Percentiles rank a stretch among this genome's conserved stretches.
Evolutionary conservation across 2,797 vertebrate genomes (phyloP).

Genomic region (Zenarchopterus dispar): DNA sequence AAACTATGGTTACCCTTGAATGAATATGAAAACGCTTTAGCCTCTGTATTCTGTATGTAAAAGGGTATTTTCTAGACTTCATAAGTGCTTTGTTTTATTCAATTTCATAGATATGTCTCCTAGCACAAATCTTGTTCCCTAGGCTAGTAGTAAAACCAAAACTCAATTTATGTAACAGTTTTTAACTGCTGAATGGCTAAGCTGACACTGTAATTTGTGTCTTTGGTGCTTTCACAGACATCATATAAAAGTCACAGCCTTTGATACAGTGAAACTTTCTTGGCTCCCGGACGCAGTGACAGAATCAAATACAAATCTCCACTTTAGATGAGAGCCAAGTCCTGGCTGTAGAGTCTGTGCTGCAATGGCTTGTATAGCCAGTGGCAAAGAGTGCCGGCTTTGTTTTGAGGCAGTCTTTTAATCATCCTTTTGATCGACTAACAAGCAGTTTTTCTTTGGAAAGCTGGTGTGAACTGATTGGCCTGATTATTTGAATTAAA

Average conservation of each 20-base stretch:
- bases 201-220: background rate
- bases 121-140: too few relatives aligned
- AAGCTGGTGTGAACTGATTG: constrained; percentile 53
- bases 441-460: constrained; percentile 40
- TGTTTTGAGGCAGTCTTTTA: constrained; percentile 50
- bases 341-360: constrained; percentile 3
- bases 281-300: background rate
- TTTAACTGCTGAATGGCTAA: too few relatives aligned
- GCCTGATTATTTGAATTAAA: constrained; percentile 62
- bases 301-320: constrained; percentile 10
- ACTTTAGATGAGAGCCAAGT: background rate
- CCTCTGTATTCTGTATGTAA: background rate
- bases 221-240: background rate
- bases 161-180: too few relatives aligned
- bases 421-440: constrained; percentile 57
- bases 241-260: background rate
- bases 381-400: constrained; percentile 31
- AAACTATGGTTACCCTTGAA: constrained; percentile 37
- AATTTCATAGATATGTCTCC: too few relatives aligned
- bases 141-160: too few relatives aligned
- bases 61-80: too few relatives aligned
- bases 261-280: background rate
- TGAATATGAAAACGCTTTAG: constrained; percentile 7
- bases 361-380: constrained; percentile 21
- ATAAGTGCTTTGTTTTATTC: too few relatives aligned